phyloP scores from a whole-genome alignment of 1,140 invertebrate species.

The Drosophila tsacasi region DNA sequence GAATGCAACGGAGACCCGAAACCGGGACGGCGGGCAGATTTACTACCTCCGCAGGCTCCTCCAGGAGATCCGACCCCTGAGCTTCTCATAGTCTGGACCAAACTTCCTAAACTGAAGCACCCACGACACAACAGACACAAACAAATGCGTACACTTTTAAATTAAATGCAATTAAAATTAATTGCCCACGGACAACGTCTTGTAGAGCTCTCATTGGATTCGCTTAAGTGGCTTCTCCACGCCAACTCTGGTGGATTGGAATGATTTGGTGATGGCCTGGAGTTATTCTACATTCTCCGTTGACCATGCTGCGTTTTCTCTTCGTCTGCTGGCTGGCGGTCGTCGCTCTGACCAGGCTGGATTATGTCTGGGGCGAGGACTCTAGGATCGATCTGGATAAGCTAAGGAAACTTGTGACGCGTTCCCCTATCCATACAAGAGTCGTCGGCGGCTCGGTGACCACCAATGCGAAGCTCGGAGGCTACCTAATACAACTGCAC shows the following conservation, averaged over 20 bases:
- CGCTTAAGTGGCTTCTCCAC: slow-evolving; percentile 33
- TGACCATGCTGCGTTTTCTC: slow-evolving; percentile 10
- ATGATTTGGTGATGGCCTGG: neutral
- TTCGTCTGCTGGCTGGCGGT: neutral
- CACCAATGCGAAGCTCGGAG: slow-evolving; percentile 53
- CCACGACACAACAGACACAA: slow-evolving; percentile 7
- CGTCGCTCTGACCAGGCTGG: neutral
- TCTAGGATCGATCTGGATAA: neutral
- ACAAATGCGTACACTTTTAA: slow-evolving; percentile 47
- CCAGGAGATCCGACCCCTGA: slow-evolving; percentile 64
- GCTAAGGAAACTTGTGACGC: slow-evolving; percentile 21
- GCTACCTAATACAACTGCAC: slow-evolving; percentile 55
- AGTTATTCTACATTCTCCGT: neutral
- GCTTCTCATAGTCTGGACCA: slow-evolving; percentile 59
- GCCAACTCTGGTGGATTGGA: neutral
- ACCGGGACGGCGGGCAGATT: slow-evolving; percentile 65
- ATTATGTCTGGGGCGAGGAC: neutral
- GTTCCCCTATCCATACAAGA: neutral
- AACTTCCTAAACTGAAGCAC: neutral
- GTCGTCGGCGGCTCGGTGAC: slow-evolving; percentile 61
- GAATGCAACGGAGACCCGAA: slow-evolving; percentile 60
- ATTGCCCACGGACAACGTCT: slow-evolving; percentile 46
- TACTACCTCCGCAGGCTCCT: slow-evolving; percentile 62
- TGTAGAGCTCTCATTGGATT: slow-evolving; percentile 20
- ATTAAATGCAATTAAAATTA: slow-evolving; percentile 66